Conservation (phyloP, 1,140 invertebrate genomes). For the Atta colombica region DNA sequence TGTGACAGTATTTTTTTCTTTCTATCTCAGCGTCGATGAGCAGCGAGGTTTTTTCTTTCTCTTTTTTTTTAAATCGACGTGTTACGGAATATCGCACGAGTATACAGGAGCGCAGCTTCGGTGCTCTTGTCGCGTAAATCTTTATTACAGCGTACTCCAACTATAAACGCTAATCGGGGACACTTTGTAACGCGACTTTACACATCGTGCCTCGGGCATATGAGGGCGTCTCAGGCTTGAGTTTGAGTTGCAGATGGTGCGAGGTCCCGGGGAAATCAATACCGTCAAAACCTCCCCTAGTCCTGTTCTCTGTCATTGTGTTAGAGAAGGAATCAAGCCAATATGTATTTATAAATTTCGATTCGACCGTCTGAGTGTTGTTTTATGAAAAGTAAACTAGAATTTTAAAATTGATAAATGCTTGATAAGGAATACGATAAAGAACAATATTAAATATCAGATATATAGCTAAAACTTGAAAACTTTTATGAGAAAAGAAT, state of each 20-base stretch:
- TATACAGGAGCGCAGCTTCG: background rate
- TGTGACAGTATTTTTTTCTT: slow-evolving; percentile 29
- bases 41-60: slow-evolving; percentile 26
- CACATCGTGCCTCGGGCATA: background rate
- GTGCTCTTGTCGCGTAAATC: slow-evolving; percentile 36
- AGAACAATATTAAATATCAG: background rate
- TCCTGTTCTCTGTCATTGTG: slow-evolving; percentile 71
- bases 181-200: slow-evolving; percentile 59
- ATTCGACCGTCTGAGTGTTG: background rate
- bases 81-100: slow-evolving; percentile 15
- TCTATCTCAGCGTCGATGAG: background rate
- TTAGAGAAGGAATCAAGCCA: slow-evolving; percentile 22
- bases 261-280: slow-evolving; percentile 80
- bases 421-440: background rate
- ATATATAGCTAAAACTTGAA: background rate
- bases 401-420: background rate
- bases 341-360: slow-evolving; percentile 9
- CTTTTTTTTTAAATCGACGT: slow-evolving; percentile 39
- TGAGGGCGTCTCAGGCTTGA: slow-evolving; percentile 60
- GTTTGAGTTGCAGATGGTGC: slow-evolving; percentile 77
- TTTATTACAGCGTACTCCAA: slow-evolving; percentile 11
- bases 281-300: slow-evolving; percentile 78
- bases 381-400: background rate
- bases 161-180: slow-evolving; percentile 53
- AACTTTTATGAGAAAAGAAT: background rate